Conservation (phyloP, 1,140 invertebrate species). For the Scaptomyza hsui region DNA sequence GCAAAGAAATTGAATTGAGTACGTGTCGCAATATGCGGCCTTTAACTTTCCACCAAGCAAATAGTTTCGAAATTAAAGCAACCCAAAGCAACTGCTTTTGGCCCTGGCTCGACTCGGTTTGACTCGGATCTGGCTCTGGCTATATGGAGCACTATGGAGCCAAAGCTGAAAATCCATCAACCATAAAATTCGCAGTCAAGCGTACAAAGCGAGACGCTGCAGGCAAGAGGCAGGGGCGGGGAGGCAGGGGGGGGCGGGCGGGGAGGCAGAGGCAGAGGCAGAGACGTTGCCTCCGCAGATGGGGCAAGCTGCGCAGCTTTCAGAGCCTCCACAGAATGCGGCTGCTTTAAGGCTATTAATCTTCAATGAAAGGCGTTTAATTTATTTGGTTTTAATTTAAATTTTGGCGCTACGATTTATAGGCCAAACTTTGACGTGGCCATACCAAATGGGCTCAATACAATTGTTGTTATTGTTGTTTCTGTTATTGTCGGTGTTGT, state of each 20-base stretch:
- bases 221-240: slow-evolving; percentile 8
- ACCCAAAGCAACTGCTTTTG: slow-evolving; percentile 5
- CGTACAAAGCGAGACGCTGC: slow-evolving; percentile 64
- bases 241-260: background rate
- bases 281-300: slow-evolving; percentile 8
- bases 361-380: slow-evolving; percentile 82
- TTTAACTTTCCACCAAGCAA: slow-evolving; percentile 34
- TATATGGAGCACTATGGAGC: slow-evolving; percentile 24
- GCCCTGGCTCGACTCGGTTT: background rate
- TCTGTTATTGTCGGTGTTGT: slow-evolving; percentile 6
- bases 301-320: slow-evolving; percentile 7
- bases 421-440: slow-evolving; percentile 71
- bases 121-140: slow-evolving; percentile 8
- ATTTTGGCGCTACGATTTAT: slow-evolving; percentile 79
- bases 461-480: slow-evolving; percentile 49
- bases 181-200: slow-evolving; percentile 79
- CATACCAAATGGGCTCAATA: slow-evolving; percentile 55
- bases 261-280: background rate
- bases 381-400: slow-evolving; percentile 82
- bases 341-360: slow-evolving; percentile 76
- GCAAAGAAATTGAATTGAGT: slow-evolving; percentile 65
- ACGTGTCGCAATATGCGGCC: slow-evolving; percentile 59
- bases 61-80: slow-evolving; percentile 52
- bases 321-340: slow-evolving; percentile 42
- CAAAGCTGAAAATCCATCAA: slow-evolving; percentile 72